phyloP scores from a whole-genome alignment of 2,888 invertebrate genomes.

The Adineta ricciae region DNA sequence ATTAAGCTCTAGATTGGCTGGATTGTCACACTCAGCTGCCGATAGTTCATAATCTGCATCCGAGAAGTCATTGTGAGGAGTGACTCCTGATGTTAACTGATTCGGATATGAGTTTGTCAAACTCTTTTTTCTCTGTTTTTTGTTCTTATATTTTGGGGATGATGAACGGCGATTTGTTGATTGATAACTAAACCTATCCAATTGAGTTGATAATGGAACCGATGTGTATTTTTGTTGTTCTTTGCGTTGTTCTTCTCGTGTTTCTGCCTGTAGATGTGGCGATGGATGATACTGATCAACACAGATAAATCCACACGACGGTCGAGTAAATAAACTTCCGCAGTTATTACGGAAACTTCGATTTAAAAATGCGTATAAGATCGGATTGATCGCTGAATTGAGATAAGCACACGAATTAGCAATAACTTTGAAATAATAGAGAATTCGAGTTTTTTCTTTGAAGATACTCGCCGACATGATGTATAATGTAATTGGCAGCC shows the following conservation, averaged over 20 bases:
- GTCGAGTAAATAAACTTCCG: neutral
- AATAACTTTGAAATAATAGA: slow-evolving; percentile 30
- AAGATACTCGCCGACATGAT: slow-evolving; percentile 10
- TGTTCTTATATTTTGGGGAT: neutral
- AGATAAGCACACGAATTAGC: slow-evolving; percentile 30
- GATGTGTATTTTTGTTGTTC: neutral
- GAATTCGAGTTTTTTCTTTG: neutral
- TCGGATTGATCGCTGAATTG: slow-evolving; percentile 28
- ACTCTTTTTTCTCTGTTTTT: neutral
- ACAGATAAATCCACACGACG: neutral
- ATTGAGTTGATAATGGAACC: neutral
- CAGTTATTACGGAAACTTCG: slow-evolving; percentile 26
- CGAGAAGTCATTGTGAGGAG: neutral
- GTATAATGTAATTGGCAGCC: slow-evolving; percentile 31
- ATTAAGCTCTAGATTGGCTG: neutral
- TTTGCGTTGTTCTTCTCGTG: too few relatives aligned
- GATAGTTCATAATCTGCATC: neutral
- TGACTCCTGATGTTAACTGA: neutral
- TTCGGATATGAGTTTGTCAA: neutral
- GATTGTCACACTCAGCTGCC: neutral
- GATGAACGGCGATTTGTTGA: neutral
- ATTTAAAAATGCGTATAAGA: slow-evolving; percentile 32
- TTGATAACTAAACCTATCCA: neutral
- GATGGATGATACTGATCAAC: neutral
- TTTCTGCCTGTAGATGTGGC: too few relatives aligned